phyloP scores from a whole-genome alignment of 1,140 invertebrate species.

The Nephila pilipes region DNA sequence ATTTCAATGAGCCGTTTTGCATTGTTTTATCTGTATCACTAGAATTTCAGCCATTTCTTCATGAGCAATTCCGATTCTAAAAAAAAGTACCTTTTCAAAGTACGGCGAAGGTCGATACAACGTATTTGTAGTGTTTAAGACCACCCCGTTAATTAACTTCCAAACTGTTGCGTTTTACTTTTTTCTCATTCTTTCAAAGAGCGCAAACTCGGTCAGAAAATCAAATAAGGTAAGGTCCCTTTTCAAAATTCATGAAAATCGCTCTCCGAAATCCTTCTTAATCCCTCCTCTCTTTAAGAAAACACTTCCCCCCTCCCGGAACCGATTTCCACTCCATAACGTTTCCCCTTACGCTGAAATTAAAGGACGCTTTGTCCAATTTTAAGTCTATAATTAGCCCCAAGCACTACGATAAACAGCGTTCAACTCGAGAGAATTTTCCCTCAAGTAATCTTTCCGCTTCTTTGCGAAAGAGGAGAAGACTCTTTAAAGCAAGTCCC shows the following conservation, averaged over 20 bases:
- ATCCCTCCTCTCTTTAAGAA: too few relatives aligned
- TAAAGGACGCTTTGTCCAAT: conserved; percentile 27
- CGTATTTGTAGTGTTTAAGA: too few relatives aligned
- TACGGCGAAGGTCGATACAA: too few relatives aligned
- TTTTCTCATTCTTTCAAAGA: too few relatives aligned
- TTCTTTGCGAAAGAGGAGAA: not conserved
- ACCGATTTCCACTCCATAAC: not conserved
- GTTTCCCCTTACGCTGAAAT: not conserved
- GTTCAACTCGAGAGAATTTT: not conserved
- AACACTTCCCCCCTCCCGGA: too few relatives aligned
- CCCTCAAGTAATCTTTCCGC: not conserved
- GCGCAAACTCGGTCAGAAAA: not conserved
- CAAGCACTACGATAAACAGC: not conserved
- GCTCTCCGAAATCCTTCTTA: not conserved
- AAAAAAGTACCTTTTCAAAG: too few relatives aligned
- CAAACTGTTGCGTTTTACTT: too few relatives aligned
- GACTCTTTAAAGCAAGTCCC: not conserved
- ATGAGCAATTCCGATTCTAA: too few relatives aligned
- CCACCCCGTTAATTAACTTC: too few relatives aligned
- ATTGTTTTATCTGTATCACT: too few relatives aligned
- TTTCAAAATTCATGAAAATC: not conserved
- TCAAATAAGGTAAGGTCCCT: not conserved
- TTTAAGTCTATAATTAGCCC: conserved; percentile 9
- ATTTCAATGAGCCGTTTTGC: too few relatives aligned
- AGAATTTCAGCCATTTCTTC: too few relatives aligned